Base-by-base conservation (phyloP, 2,797 vertebrate species). In the Aeoliscus strigatus region DNA sequence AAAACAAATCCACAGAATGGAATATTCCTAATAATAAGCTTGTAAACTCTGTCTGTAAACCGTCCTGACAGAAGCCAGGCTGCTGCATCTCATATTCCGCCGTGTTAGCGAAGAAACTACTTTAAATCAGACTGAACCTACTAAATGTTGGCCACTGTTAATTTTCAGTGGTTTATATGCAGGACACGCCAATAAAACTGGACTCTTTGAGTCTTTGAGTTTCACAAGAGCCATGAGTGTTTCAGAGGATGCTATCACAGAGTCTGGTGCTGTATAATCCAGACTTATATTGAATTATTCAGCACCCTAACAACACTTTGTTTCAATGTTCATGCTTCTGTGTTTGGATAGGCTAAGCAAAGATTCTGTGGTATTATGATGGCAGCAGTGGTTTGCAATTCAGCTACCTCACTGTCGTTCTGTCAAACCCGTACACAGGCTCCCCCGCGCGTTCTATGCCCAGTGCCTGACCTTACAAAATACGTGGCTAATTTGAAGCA, bases 401-500 rank as follows among this genome's bases (percentile, higher is more conserved):
- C 53, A 33, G 44, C 38, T 38, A 43, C 24, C 31, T 39, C 31
- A 5, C 29, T 32, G 42, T 16, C 26, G 25, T 35, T 17, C 47
- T 40, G 34, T 41, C 37, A 49, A 50, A 58, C 51, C 59, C 53
- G 44, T 85, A 76, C 84, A 49, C 55, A 58, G 51, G 39, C 73
- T 74, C 67, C 75, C 82, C 84, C 75, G 73, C 72, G 82, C 81
- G 82, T 66, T 70, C 83, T 48, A 78, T 89, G 86, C 87, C 87
- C 89, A 90, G 85, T 87, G 88, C 87, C 86, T 60, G 56, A 90
- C 88, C 83, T 90, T 90, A 87, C 90, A 92, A 92, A 92, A 92
- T 90, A 91, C 75, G 79, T 77, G 83, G 89, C 88, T 94, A 91
- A 94, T 92, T 90, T 90, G 90, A 92, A 91, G 87, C 90, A 92